Base-by-base conservation (phyloP, 1,140 invertebrate species). In the Drosophila subobscura region DNA sequence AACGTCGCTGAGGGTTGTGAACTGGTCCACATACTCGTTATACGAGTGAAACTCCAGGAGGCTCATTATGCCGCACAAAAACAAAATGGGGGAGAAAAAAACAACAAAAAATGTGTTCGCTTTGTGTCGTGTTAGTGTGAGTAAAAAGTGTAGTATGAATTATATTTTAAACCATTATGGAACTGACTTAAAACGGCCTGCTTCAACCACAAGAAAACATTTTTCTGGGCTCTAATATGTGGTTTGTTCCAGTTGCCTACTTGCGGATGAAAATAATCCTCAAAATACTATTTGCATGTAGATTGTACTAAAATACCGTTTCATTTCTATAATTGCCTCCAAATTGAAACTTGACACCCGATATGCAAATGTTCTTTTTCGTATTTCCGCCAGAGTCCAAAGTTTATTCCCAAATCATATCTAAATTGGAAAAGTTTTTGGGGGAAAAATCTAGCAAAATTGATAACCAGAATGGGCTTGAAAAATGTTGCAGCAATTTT, bases 11-110 rank as follows among this genome's bases (percentile, higher is more conserved):
- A 23, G 41, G 7, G 3, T 71, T 29, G 74, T 67, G 20, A 80
- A 83, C 25, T 58, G 46, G 46, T 81, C 58, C 47, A 78, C 44
- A 40, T 78, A 78, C 0, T 78, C 71, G 29, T 75, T 54, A 12
- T 75, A 72, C 1, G 41, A 47, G 8, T 44, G 45, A 8, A 53
- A 84, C 5, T 49, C 22, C 0, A 55, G 37, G 16, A 67, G 16
- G 2, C n/a, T 59, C 79, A 81, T 83, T 22, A 12, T 22, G 10
- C 2, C 5, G 10, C 14, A 56, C n/a, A 5, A 40, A 53, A 33
- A 61, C 8, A 40, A 50, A 45, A 25, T 51, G 20, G 46, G 22
- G 25, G 14, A 45, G 10, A 27, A 51, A 50, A 49, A 58, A 23
- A 27, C 16, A 8, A 55, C 37, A 33, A 8, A n/a, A 61, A 45